Conservation (phyloP, 2,113 vertebrate species). For the Aegotheles bennettii region DNA sequence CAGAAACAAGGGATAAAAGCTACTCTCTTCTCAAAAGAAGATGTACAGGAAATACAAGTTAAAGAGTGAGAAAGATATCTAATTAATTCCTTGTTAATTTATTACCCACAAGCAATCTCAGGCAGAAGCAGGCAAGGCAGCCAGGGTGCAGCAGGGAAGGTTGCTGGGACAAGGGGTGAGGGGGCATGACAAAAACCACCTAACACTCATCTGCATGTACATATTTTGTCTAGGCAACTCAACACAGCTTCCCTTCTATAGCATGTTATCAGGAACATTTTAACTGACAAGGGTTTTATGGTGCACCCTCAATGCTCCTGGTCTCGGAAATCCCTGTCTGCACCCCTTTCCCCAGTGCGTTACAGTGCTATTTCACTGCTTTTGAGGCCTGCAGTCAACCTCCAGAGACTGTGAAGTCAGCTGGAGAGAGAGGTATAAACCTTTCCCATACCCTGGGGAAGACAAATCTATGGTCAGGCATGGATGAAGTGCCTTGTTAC, state of each 20-base stretch:
- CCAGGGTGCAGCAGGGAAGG: rapidly evolving
- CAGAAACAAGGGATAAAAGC: neutral
- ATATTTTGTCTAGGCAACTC: too few relatives aligned
- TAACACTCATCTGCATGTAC: rapidly evolving
- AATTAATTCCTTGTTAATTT: neutral
- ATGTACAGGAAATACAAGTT: neutral
- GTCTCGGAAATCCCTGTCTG: neutral
- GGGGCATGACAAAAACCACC: rapidly evolving
- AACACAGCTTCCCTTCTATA: neutral
- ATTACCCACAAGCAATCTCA: neutral
- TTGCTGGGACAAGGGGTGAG: rapidly evolving
- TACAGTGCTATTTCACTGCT: neutral
- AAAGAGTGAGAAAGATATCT: neutral
- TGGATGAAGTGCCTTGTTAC: neutral
- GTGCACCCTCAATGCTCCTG: neutral
- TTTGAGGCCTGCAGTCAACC: neutral
- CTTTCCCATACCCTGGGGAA: neutral
- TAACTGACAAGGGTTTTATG: neutral
- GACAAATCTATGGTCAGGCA: neutral
- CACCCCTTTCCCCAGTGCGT: rapidly evolving
- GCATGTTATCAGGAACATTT: neutral
- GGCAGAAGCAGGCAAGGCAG: rapidly evolving
- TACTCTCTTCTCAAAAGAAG: neutral
- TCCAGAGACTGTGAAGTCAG: neutral
- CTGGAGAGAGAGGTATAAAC: neutral